Evolutionary conservation across 1,140 invertebrate species (phyloP), one percentile per base, ranked within the genome.

Genomic region (Microplitis demolitor): DNA sequence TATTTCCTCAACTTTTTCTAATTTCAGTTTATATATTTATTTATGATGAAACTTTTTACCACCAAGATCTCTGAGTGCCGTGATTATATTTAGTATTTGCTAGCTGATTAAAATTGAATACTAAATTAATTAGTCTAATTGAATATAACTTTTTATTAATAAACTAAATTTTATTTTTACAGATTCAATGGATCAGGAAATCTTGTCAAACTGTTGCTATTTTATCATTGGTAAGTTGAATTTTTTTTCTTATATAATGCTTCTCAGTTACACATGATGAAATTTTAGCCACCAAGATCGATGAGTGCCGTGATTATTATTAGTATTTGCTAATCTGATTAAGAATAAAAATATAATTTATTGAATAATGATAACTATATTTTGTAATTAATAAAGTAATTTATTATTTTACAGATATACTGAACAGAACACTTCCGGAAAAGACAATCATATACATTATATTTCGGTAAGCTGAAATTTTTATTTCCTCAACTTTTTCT

Each of bases 11-110:
- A n/a, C n/a, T n/a, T n/a, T 4, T 33, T 37, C 5, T 4, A 71
- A 24, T 16, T 35, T 24, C 16, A 35, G 13, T 3, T 3, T 45
- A 16, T 45, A 8, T n/a, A 16, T 8, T 16, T 64, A 39, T 39
- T 35, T 35, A 50, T 70, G 56, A 72, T 71, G 45, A 76, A 71
- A 51, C 45, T 51, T 39, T 9, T 61, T n/a, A 74, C n/a, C 72
- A 76, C 72, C 72, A 72, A 76, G 66, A 76, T 76, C 66, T 24
- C 63, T 76, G 72, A 74, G 24, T 76, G 69, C 66, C 62, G 62
- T 72, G 72, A 76, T 72, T 76, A 66, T 37, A 37, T 34, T 35
- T 63, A 13, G 66, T 73, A 72, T 74, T 74, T 74, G 69, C 72
- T 74, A 58, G 16, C 34, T 56, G 53, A 69, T 4, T 31, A 24